These are phyloP conservation scores for Aporophyla nigra DNA, from an alignment of 2,888 invertebrate genomes.

Conservation along the genomic window DNA sequence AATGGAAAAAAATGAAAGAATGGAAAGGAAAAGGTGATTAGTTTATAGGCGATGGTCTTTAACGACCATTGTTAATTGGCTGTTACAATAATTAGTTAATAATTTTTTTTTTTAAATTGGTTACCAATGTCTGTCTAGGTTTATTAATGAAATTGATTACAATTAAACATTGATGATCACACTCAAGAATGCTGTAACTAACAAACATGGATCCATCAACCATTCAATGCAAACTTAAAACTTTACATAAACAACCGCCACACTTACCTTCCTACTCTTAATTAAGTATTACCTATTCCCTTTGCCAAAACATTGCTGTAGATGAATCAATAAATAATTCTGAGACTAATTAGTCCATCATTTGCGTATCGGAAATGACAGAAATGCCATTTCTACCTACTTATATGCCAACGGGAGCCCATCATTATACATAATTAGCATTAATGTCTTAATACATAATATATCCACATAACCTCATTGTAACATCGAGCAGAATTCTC, in stretches of 20 bases:
- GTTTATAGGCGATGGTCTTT: slow-evolving; percentile 51
- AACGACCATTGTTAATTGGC: slow-evolving; percentile 39
- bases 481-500: slow-evolving; percentile 11
- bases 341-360: not conserved
- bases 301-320: slow-evolving; percentile 13
- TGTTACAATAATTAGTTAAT: not conserved
- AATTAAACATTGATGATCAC: slow-evolving; percentile 4
- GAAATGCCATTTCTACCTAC: not conserved
- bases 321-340: slow-evolving; percentile 30
- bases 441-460: slow-evolving; percentile 43
- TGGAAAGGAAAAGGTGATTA: slow-evolving; percentile 89
- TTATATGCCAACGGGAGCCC: not conserved
- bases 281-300: slow-evolving; percentile 4
- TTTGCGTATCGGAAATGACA: not conserved
- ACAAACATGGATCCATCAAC: not conserved
- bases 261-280: not conserved
- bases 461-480: slow-evolving; percentile 32
- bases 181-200: not conserved
- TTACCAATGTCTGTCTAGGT: not conserved
- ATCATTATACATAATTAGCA: slow-evolving; percentile 18
- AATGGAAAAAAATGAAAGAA: slow-evolving; percentile 80
- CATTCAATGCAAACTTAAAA: not conserved
- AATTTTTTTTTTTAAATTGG: not conserved
- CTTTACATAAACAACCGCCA: not conserved
- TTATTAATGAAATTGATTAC: slow-evolving; percentile 2